A percentile compares a stretch with the other conserved stretches of the same genome.
Conservation (phyloP, 2,113 vertebrate genomes). For the Burhinus bistriatus region DNA sequence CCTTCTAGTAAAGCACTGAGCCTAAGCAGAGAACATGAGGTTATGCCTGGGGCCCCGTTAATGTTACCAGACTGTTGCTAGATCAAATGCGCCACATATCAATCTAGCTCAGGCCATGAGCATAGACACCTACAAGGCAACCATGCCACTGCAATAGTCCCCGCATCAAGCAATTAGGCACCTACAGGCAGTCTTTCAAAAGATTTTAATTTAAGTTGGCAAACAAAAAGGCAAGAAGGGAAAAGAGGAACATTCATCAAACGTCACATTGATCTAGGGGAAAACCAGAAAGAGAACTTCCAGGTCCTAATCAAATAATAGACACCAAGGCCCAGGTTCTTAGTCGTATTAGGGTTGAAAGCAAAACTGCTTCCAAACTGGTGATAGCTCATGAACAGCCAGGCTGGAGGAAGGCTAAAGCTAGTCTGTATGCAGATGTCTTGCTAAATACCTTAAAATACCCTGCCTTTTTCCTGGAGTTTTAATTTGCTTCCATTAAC, state of each 20-base stretch:
- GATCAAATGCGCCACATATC: neutral
- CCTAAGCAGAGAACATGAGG: neutral
- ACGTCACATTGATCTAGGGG: neutral
- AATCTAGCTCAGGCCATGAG: neutral
- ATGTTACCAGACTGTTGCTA: neutral
- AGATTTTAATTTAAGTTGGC: neutral
- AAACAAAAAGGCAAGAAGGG: neutral
- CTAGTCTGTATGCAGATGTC: neutral
- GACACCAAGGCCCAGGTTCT: neutral
- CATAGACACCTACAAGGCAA: neutral
- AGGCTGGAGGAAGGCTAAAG: neutral
- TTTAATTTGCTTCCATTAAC: slow-evolving; percentile 2
- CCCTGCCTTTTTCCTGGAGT: neutral
- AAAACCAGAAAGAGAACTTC: neutral
- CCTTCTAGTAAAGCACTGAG: neutral
- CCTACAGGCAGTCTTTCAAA: neutral
- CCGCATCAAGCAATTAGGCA: neutral
- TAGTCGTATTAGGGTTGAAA: neutral
- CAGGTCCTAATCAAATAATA: neutral
- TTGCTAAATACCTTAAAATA: slow-evolving; percentile 12
- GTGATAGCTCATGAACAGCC: neutral
- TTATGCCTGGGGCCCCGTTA: accelerated
- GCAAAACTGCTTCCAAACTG: neutral
- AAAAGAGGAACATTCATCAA: neutral
- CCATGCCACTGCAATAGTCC: neutral